Percentiles rank a stretch among this genome's conserved stretches.
Conservation (phyloP, 2,113 vertebrate species). For the Tupaia tana region DNA sequence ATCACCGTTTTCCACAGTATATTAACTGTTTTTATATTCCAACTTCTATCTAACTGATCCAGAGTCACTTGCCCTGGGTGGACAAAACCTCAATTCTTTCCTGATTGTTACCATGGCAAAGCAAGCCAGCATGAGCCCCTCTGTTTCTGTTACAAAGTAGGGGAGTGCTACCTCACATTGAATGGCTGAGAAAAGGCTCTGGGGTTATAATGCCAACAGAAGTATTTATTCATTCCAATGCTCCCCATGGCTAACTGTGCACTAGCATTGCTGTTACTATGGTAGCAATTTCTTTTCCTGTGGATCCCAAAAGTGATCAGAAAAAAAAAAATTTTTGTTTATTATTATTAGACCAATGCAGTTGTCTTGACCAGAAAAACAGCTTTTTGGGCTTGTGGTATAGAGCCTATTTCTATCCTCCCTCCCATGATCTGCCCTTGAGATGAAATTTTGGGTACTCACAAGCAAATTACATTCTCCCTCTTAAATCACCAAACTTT, state of each 20-base stretch:
- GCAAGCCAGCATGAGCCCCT: background rate
- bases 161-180: background rate
- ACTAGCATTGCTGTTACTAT: background rate
- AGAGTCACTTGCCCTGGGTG: background rate
- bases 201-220: background rate
- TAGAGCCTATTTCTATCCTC: background rate
- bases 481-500: background rate
- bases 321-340: constrained; percentile 37
- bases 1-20: constrained; percentile 39
- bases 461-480: background rate
- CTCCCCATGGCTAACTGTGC: background rate
- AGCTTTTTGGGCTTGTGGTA: background rate
- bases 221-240: background rate
- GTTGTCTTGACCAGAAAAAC: constrained; percentile 38
- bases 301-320: background rate
- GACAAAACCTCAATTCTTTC: constrained; percentile 40
- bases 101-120: constrained; percentile 22
- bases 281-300: constrained; percentile 3
- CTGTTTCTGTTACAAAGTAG: constrained; percentile 5
- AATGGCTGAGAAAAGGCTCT: constrained; percentile 4
- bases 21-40: constrained; percentile 37
- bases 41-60: background rate
- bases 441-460: background rate
- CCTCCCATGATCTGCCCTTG: background rate
- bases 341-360: constrained; percentile 3